These are phyloP conservation scores for Drosophila sordidapex DNA, from an alignment of 2,888 invertebrate genomes.

Conservation along the genomic window DNA sequence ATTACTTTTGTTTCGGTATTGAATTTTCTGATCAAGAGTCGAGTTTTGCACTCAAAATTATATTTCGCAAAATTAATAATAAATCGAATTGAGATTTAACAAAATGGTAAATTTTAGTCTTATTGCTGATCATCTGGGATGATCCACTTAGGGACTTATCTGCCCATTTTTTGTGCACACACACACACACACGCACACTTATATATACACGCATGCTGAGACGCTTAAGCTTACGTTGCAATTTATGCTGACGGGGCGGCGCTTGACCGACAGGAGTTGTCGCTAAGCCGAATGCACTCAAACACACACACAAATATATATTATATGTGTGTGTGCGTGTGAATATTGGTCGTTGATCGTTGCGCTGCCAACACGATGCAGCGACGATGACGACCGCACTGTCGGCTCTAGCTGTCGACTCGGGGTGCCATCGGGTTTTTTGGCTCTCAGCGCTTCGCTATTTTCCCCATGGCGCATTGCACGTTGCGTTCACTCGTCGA, in stretches of 20 bases:
- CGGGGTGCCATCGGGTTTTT: constrained; percentile 25
- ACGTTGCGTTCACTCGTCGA: constrained; percentile 78
- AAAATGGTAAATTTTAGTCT: not conserved
- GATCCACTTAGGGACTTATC: constrained; percentile 5
- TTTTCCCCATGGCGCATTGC: constrained; percentile 66
- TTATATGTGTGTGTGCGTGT: constrained; percentile 5
- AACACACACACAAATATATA: not conserved
- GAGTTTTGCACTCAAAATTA: not conserved
- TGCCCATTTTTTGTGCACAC: constrained; percentile 6
- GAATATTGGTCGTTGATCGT: constrained; percentile 28
- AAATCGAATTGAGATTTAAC: not conserved
- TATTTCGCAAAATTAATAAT: not conserved
- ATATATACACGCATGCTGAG: not conserved
- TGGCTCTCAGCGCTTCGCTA: constrained; percentile 58
- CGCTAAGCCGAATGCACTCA: constrained; percentile 16
- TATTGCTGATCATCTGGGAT: not conserved
- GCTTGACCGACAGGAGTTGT: constrained; percentile 46
- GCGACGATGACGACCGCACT: not conserved
- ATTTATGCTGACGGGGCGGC: constrained; percentile 49
- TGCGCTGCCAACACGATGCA: constrained; percentile 33
- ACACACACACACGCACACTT: not conserved
- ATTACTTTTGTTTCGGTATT: not conserved
- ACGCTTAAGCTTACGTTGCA: constrained; percentile 28
- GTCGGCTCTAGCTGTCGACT: constrained; percentile 6
- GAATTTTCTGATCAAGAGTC: not conserved